Base-by-base conservation (phyloP, 1,140 invertebrate genomes). In the Oryctes rhinoceros region DNA sequence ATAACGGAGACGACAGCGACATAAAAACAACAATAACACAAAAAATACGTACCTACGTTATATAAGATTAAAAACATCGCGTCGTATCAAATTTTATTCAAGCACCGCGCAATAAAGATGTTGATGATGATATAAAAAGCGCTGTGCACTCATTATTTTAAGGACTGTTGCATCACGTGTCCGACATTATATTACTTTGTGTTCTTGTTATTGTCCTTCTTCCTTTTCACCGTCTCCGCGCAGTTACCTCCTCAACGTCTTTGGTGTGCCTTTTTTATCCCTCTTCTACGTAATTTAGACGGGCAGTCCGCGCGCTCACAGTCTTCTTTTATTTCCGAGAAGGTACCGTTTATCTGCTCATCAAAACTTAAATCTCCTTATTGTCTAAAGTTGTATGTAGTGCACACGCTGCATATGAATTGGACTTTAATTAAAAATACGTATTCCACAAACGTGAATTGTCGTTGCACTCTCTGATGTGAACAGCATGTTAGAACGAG, bases 371-470 rank as follows among this genome's bases (percentile, higher is more conserved):
- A 76, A 76, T 76, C 74, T 76, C 74, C 74, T 76, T 47, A 76
- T 76, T 76, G 74, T 76, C 74, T 76, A n/a, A 39, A 76, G 74
- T 47, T 47, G 74, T 30, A 44, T 47, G 44, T 76, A 39, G 74
- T 76, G 74, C 44, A 76, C 74, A 76, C 74, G 74, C 74, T 76
- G 74, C 35, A 76, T 76, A 76, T 76, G 74, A 76, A 76, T 76
- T 76, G 74, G 74, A 44, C 44, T 47, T 76, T 76, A 76, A 76
- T 76, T 76, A 76, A 76, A 76, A 76, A 48, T 76, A 39, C 74
- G 74, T 47, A 76, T 76, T 76, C 74, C 44, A 48, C 37, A 76
- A 76, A 76, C 44, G 74, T 76, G 65, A 67, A 67, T 67, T 67
- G 65, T 67, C 65, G 24, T 67, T 13, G 65, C 65, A 11, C 20